Evolutionary conservation across 1,140 invertebrate genomes (phyloP).

Genomic region (Sipha flava): DNA sequence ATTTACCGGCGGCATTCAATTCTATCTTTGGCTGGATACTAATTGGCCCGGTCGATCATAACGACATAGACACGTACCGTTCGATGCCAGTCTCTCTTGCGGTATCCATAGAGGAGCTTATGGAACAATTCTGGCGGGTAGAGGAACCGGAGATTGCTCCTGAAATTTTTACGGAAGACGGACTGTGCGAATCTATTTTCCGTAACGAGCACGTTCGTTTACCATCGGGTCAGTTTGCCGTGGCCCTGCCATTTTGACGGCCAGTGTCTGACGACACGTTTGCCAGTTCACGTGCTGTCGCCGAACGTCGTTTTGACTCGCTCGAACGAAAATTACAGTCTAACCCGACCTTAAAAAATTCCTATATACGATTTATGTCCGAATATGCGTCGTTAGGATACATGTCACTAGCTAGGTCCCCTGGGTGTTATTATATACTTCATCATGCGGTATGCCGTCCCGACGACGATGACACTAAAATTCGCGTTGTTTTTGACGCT

Average conservation of each 20-base stretch:
- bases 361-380: background rate
- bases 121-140: no score
- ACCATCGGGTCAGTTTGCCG: background rate
- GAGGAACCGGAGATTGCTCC: no score
- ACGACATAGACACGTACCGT: no score
- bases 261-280: background rate
- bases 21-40: background rate
- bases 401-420: background rate
- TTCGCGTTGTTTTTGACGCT: constrained; percentile 43
- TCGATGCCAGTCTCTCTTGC: no score
- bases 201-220: no score
- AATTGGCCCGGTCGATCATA: no score
- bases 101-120: no score
- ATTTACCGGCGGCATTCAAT: background rate
- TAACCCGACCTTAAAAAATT: background rate
- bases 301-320: background rate
- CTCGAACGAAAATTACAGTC: background rate
- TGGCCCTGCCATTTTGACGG: background rate
- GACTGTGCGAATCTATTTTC: no score
- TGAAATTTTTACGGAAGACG: no score
- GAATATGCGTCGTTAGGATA: background rate
- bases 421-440: constrained; percentile 34
- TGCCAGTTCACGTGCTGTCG: background rate
- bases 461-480: constrained; percentile 37
- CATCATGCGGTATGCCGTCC: constrained; percentile 40